Conservation (phyloP, 2,113 vertebrate genomes). For the Halichoerus grypus region DNA sequence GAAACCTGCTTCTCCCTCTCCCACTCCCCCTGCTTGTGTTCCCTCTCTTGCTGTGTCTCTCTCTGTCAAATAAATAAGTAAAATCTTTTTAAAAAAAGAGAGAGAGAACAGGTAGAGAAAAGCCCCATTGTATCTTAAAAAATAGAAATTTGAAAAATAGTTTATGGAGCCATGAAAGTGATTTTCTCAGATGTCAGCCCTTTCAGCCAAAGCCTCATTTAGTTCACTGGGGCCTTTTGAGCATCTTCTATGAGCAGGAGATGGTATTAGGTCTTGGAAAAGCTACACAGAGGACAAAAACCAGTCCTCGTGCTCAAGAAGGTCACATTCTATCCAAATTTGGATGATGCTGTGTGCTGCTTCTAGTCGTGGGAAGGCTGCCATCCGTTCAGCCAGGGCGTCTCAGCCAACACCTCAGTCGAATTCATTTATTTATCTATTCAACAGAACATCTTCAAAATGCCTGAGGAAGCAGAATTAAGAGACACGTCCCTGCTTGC, state of each 20-base stretch:
- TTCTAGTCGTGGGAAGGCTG: neutral
- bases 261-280: neutral
- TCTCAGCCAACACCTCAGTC: neutral
- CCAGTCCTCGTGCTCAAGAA: neutral
- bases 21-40: too few relatives aligned
- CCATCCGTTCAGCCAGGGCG: neutral
- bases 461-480: constrained; percentile 25
- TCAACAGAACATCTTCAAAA: constrained; percentile 52
- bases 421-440: constrained; percentile 9
- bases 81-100: too few relatives aligned
- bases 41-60: too few relatives aligned
- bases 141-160: neutral
- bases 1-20: too few relatives aligned
- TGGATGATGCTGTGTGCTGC: neutral
- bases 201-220: neutral
- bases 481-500: constrained; percentile 37
- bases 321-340: neutral
- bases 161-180: neutral
- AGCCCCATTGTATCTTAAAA: neutral
- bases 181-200: neutral
- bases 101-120: neutral
- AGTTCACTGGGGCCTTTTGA: neutral
- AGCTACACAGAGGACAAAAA: neutral
- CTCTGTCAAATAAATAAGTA: too few relatives aligned
- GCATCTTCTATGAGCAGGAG: neutral